Percentiles rank a stretch among this genome's conserved stretches.
These are phyloP conservation scores for Channallabes apus DNA, from an alignment of 2,797 vertebrate genomes.

Conservation along the genomic window DNA sequence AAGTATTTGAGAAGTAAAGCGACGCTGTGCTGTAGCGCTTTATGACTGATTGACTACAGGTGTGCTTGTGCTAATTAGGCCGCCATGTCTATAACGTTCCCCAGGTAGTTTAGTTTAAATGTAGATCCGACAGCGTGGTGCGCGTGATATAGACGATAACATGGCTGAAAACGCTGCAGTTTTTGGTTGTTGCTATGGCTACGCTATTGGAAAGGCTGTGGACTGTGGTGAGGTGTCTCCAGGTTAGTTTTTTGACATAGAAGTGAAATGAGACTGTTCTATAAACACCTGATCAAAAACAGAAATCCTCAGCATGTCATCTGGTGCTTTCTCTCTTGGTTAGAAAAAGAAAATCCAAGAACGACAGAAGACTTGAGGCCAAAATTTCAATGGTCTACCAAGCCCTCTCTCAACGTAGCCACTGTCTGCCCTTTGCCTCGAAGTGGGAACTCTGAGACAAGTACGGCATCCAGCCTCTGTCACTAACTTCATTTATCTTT, in stretches of 20 bases:
- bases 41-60: not conserved
- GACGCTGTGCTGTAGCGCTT: not conserved
- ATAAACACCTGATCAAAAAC: not conserved
- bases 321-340: not conserved
- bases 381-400: not conserved
- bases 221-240: not conserved
- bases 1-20: too few species aligned
- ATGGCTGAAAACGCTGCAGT: not conserved
- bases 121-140: too few species aligned
- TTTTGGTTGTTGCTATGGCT: not conserved
- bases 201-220: not conserved
- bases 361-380: not conserved
- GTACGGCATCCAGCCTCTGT: not conserved
- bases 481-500: too few species aligned
- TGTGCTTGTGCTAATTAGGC: not conserved
- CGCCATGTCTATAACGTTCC: not conserved
- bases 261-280: not conserved
- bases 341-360: not conserved
- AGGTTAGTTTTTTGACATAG: slow-evolving; percentile 6
- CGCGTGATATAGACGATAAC: not conserved
- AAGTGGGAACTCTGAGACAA: not conserved
- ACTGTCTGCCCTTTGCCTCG: not conserved
- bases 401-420: not conserved
- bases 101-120: too few species aligned
- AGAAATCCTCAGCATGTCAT: not conserved